These are phyloP conservation scores for Cyrtorhinus lividipennis DNA, from an alignment of 1,140 invertebrate species.

Conservation along the genomic window DNA sequence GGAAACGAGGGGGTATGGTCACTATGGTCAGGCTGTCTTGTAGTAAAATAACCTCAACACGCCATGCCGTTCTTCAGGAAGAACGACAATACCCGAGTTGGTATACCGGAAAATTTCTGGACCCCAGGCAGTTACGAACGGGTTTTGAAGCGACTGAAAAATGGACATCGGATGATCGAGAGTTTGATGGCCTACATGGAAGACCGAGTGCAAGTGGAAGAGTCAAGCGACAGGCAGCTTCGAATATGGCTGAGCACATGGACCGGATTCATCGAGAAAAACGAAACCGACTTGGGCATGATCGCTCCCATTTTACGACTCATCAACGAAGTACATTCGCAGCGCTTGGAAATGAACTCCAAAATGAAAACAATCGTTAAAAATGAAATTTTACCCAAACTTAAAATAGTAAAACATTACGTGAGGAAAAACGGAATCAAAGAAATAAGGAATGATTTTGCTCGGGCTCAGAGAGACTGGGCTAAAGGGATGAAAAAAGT, in stretches of 20 bases:
- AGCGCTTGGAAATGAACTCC: background rate
- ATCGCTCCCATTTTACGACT: background rate
- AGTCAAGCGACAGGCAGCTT: background rate
- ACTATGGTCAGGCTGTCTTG: too few species aligned
- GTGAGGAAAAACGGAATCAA: background rate
- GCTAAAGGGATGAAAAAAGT: background rate
- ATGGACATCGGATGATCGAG: background rate
- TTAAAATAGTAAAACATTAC: background rate
- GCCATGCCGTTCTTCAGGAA: too few species aligned
- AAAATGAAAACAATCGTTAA: background rate
- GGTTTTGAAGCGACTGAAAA: background rate
- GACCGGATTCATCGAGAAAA: background rate
- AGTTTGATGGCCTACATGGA: background rate
- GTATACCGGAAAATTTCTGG: too few species aligned
- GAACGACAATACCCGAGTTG: too few species aligned
- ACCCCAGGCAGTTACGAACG: background rate
- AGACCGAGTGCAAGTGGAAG: background rate
- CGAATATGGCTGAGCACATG: background rate
- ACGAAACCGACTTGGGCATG: background rate
- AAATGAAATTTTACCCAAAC: background rate
- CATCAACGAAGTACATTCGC: background rate
- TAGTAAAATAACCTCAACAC: too few species aligned
- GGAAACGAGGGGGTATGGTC: too few species aligned
- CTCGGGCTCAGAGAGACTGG: background rate
- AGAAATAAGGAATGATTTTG: background rate